Conservation (phyloP, 1,140 invertebrate species). For the Panagrolaimus sp. region DNA sequence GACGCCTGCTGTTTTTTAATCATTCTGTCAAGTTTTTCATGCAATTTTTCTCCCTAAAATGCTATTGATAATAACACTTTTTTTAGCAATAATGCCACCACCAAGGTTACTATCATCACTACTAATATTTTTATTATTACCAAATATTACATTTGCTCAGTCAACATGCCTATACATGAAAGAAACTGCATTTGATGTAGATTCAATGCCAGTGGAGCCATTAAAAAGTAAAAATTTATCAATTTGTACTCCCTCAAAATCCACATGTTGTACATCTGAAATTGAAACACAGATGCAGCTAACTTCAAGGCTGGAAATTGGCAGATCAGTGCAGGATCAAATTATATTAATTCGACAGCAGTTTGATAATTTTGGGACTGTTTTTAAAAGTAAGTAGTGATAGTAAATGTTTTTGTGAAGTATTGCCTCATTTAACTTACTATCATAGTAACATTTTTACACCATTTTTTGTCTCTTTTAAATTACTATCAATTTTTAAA, state of each 20-base stretch:
- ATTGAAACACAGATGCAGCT: slow-evolving; percentile 5
- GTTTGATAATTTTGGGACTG: neutral
- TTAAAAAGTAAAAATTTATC: neutral
- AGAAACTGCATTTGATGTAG: neutral
- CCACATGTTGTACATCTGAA: slow-evolving; percentile 10
- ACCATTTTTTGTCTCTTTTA: neutral
- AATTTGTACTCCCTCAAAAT: neutral
- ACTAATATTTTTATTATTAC: neutral
- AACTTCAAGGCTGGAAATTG: neutral
- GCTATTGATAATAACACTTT: too few species aligned
- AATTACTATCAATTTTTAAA: too few species aligned
- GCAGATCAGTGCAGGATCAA: slow-evolving; percentile 4
- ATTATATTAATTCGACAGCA: neutral
- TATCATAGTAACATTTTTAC: too few species aligned
- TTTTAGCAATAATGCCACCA: slow-evolving; percentile 7
- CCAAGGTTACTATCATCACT: neutral
- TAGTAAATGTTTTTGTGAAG: too few species aligned
- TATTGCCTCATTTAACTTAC: too few species aligned
- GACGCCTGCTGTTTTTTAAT: too few species aligned
- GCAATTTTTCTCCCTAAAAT: too few species aligned
- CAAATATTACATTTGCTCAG: neutral
- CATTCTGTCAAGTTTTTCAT: too few species aligned
- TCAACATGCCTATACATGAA: neutral
- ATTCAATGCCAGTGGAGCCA: neutral
- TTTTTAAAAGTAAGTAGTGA: neutral